Conservation (phyloP, 1,140 invertebrate genomes). For the Lanistes nyassanus region DNA sequence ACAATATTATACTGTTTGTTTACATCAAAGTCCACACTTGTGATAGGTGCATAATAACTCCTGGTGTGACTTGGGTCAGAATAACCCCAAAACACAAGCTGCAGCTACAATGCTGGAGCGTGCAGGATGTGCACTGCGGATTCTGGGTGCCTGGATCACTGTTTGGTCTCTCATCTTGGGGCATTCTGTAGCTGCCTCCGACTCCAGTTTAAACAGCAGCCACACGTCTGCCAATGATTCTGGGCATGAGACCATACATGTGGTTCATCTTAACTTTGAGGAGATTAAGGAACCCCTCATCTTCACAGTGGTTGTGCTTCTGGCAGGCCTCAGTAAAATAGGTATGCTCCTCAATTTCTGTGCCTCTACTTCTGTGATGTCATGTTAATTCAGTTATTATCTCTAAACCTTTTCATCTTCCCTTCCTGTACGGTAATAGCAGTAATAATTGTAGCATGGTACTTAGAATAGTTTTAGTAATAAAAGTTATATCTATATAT, state of each 20-base stretch:
- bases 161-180: background rate
- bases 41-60: no score
- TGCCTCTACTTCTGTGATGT: constrained; percentile 6
- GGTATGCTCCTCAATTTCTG: constrained; percentile 42
- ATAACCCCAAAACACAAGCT: background rate
- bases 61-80: no score
- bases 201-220: background rate
- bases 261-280: constrained; percentile 42
- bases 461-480: no score
- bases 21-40: no score
- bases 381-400: background rate
- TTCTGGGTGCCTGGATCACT: background rate
- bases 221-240: background rate
- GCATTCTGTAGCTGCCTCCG: background rate
- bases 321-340: constrained; percentile 55
- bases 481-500: no score
- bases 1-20: no score
- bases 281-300: constrained; percentile 49
- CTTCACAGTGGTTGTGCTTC: constrained; percentile 49
- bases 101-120: background rate
- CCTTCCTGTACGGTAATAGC: no score
- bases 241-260: constrained; percentile 42
- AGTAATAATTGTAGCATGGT: no score
- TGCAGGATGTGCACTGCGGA: background rate
- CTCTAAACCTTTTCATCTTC: background rate